A percentile compares a stretch with the other conserved stretches of the same genome.
Conservation (phyloP, 1,140 invertebrate genomes). For the Drosophila bifasciata region DNA sequence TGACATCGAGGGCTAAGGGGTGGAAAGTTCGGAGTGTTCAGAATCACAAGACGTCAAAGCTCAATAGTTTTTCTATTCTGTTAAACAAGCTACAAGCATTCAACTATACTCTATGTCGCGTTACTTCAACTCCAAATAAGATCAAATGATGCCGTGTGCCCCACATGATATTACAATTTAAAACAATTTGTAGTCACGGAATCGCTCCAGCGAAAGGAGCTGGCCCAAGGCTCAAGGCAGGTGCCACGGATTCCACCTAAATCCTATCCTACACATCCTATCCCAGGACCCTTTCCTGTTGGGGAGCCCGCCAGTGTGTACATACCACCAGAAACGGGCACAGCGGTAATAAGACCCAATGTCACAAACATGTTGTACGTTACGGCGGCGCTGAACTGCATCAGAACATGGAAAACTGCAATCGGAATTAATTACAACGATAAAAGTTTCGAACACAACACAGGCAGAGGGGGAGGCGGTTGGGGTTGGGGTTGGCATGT, state of each 20-base stretch:
- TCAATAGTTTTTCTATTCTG: too few relatives aligned
- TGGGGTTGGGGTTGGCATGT: conserved; percentile 44
- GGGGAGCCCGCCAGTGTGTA: conserved; percentile 24
- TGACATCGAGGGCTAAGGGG: conserved; percentile 91
- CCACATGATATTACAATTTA: conserved; percentile 53
- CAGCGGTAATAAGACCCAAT: conserved; percentile 94
- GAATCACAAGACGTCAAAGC: too few relatives aligned
- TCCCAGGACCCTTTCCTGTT: conserved; percentile 1
- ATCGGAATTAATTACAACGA: conserved; percentile 81
- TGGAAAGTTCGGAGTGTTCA: neutral
- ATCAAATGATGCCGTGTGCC: conserved; percentile 21
- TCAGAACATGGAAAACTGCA: conserved; percentile 95
- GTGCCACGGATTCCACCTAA: too few relatives aligned
- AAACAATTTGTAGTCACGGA: conserved; percentile 60
- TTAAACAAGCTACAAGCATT: neutral
- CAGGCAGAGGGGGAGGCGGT: neutral
- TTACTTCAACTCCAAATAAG: conserved; percentile 13
- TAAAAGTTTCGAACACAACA: conserved; percentile 57
- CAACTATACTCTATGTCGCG: conserved; percentile 9
- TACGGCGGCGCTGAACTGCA: conserved; percentile 94
- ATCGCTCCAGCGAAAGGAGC: conserved; percentile 25
- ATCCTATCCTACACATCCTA: neutral
- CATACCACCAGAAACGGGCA: conserved; percentile 96
- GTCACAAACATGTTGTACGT: conserved; percentile 97
- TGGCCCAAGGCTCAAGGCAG: neutral